These are phyloP conservation scores for Dysmachus trigonus DNA, from an alignment of 2,888 invertebrate species.

Conservation along the genomic window DNA sequence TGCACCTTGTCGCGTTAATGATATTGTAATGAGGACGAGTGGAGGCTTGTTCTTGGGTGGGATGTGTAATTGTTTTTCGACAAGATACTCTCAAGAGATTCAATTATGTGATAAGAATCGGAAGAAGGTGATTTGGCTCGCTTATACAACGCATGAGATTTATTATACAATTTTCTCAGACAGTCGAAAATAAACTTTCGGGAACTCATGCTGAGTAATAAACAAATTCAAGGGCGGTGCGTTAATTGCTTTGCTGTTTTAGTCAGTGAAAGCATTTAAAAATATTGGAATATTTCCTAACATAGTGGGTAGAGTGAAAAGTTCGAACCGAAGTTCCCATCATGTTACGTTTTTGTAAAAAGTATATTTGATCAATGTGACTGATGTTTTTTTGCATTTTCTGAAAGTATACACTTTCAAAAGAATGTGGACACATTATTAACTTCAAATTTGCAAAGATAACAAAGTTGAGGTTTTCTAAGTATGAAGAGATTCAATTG, in stretches of 20 bases:
- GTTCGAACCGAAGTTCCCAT: too few species aligned
- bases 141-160: background rate
- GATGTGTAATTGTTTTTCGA: conserved; percentile 28
- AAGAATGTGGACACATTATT: too few species aligned
- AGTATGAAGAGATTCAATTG: too few species aligned
- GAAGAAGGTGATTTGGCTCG: background rate
- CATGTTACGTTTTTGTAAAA: too few species aligned
- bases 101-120: conserved; percentile 18
- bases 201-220: background rate
- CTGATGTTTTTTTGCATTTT: too few species aligned
- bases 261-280: background rate
- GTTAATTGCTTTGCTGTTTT: background rate
- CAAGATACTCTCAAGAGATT: background rate
- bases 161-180: background rate
- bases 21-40: conserved; percentile 28
- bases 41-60: conserved; percentile 24
- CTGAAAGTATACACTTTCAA: too few species aligned
- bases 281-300: too few species aligned
- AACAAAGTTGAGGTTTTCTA: too few species aligned
- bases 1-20: conserved; percentile 30
- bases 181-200: background rate
- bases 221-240: background rate
- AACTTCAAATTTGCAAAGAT: too few species aligned
- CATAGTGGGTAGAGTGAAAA: too few species aligned
- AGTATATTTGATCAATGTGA: too few species aligned